Base-by-base conservation (phyloP, 2,888 invertebrate genomes). In the Yponomeuta malinellus region DNA sequence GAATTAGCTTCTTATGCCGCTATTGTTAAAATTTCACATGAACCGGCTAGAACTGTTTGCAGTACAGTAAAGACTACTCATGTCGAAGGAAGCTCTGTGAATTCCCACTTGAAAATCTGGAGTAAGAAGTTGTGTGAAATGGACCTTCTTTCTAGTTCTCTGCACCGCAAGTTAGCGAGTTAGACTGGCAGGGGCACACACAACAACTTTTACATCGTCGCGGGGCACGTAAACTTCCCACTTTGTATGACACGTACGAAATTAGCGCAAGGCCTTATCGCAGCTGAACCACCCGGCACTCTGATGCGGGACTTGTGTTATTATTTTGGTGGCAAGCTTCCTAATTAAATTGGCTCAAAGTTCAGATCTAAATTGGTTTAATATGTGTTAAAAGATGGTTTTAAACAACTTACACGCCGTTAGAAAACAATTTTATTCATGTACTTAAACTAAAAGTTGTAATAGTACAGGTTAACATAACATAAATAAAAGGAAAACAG, bases 221-320 rank as follows among this genome's bases (percentile, higher is more conserved):
- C 68, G 71, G 69, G 48, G 52, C 73, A 71, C 71, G 73, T 65
- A 69, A 73, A 73, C 73, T 73, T 73, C 52, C 72, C 72, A 73
- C 73, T 73, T 73, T 70, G 72, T 69, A 71, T 71, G 72, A 73
- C 71, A 73, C 72, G 71, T 70, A 66, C 73, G 71, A 72, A 73
- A 73, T 73, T 72, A 73, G 72, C 72, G 72, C 70, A 69, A 52
- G 71, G 68, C 67, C 68, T 69, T 69, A 69, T 69, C 68, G 52
- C 68, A 69, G 68, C 68, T 69, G 68, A 48, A 23, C 68, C 68
- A 69, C 68, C n/a, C 68, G 52, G 23, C 48, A 6, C 64, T 29
- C 29, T 64, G 64, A 64, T 23, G 64, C 64, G 64, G 33, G 65
- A 65, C 65, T 29, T 65, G 65, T 65, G 29, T 29, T 65, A 65